Evolutionary conservation across 2,797 vertebrate genomes (phyloP).

Genomic region (Sitta carolinensis): DNA sequence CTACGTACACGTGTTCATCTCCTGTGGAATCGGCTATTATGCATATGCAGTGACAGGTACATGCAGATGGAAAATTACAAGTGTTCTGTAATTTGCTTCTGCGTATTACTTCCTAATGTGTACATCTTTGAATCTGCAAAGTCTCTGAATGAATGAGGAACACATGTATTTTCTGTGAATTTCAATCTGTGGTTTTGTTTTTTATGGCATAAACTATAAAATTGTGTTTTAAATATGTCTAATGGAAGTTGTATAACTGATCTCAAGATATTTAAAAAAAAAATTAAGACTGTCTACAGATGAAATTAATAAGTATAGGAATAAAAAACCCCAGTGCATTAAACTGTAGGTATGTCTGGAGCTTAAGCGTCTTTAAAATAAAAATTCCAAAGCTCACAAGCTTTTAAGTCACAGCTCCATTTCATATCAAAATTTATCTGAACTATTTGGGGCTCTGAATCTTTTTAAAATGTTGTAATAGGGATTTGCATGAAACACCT

Average conservation of each 20-base stretch:
- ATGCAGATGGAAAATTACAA: neutral
- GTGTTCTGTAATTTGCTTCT: neutral
- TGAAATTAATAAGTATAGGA: neutral
- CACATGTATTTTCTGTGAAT: neutral
- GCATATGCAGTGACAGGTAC: neutral
- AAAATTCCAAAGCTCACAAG: neutral
- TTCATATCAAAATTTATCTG: neutral
- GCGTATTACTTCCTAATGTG: neutral
- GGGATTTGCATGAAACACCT: neutral
- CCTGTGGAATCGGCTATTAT: neutral
- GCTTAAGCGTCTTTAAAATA: neutral
- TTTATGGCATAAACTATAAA: neutral
- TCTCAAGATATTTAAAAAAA: neutral
- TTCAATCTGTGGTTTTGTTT: accelerated
- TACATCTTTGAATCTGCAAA: neutral
- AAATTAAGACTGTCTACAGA: neutral
- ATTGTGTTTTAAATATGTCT: neutral
- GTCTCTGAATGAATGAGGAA: neutral
- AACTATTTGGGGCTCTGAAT: neutral
- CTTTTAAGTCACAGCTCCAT: neutral
- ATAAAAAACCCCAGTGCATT: accelerated
- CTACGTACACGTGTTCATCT: neutral
- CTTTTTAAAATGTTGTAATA: neutral
- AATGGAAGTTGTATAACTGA: neutral
- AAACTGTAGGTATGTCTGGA: neutral